Conservation (phyloP, 2,113 vertebrate genomes). For the Aix galericulata region DNA sequence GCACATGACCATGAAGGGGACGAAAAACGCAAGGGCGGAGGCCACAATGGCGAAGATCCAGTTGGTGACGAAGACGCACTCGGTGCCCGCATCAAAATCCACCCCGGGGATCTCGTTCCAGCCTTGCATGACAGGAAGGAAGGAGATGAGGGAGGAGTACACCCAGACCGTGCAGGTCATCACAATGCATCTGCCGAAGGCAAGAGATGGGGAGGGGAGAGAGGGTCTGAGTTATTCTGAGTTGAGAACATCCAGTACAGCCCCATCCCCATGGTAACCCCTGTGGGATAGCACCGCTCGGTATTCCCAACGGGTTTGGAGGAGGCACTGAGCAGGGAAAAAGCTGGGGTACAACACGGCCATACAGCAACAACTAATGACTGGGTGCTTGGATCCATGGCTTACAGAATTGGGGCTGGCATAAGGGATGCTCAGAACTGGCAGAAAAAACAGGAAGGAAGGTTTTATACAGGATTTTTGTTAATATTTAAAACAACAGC, state of each 20-base stretch:
- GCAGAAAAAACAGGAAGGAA: not conserved
- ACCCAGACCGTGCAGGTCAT: conserved; percentile 78
- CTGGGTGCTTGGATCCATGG: not conserved
- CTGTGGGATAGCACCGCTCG: not conserved
- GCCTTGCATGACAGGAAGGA: conserved; percentile 77
- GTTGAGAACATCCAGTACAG: not conserved
- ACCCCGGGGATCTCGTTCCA: conserved; percentile 78
- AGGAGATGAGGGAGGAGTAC: conserved; percentile 77
- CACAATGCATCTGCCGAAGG: conserved; percentile 63
- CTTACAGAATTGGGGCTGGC: not conserved
- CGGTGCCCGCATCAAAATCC: conserved; percentile 61
- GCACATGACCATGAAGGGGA: conserved; percentile 77
- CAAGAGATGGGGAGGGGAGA: not conserved
- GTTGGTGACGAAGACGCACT: conserved; percentile 79
- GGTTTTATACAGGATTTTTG: not conserved
- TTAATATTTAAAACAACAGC: not conserved
- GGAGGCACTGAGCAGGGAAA: not conserved
- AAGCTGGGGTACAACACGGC: not conserved
- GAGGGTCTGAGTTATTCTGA: conserved; percentile 2
- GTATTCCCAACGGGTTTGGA: not conserved
- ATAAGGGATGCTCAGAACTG: not conserved
- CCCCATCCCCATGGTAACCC: conserved; percentile 32
- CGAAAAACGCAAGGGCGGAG: conserved; percentile 73
- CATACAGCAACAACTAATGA: fast-evolving
- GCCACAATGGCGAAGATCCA: conserved; percentile 78